phyloP scores from a whole-genome alignment of 2,888 invertebrate genomes.

The Dryomyza anilis region DNA sequence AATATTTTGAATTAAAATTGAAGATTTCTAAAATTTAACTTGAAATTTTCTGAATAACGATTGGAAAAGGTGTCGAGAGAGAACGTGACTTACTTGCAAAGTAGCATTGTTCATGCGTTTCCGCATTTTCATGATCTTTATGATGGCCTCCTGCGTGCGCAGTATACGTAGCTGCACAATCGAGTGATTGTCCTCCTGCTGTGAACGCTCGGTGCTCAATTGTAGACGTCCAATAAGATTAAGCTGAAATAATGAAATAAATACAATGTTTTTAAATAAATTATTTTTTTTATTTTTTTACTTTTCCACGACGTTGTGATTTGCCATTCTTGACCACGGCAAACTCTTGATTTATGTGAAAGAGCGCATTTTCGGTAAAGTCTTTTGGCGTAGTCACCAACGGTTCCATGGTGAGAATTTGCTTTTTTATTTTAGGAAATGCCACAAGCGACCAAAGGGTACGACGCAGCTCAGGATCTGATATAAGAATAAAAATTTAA shows the following conservation, averaged over 20 bases:
- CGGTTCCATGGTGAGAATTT: conserved; percentile 83
- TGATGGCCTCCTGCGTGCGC: conserved; percentile 94
- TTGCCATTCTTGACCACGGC: conserved; percentile 93
- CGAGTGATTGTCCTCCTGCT: conserved; percentile 97
- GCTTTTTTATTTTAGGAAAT: conserved; percentile 94
- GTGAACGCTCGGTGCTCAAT: conserved; percentile 91
- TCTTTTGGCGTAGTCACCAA: conserved; percentile 88
- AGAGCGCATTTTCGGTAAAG: conserved; percentile 88
- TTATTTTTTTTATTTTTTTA: conserved; percentile 36
- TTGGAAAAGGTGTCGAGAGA: too few relatives aligned
- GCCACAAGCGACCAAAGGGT: conserved; percentile 96
- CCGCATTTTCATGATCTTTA: conserved; percentile 98
- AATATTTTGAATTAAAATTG: neutral
- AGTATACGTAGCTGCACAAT: conserved; percentile 96
- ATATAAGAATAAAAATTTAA: conserved; percentile 13
- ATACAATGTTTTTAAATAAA: neutral
- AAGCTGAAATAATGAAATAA: conserved; percentile 62
- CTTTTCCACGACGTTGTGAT: conserved; percentile 90
- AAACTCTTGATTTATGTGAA: conserved; percentile 98
- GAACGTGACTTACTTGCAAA: conserved; percentile 75
- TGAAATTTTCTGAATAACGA: too few relatives aligned
- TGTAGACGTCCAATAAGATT: conserved; percentile 96
- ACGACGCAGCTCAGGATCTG: conserved; percentile 87
- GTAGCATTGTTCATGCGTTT: conserved; percentile 93
- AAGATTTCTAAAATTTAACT: too few relatives aligned